phyloP scores from a whole-genome alignment of 1,140 invertebrate species.

The Melitaea cinxia region DNA sequence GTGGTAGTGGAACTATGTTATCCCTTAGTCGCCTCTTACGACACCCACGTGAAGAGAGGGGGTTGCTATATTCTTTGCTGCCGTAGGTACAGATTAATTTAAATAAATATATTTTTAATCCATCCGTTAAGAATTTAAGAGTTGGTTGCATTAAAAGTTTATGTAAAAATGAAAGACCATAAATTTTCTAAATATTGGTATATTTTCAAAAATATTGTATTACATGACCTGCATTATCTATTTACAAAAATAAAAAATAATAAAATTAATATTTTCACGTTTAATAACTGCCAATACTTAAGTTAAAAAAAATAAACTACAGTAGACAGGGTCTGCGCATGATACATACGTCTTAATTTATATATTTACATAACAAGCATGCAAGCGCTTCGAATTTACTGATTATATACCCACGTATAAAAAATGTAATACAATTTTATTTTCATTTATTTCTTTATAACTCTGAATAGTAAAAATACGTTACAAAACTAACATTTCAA shows the following conservation, averaged over 20 bases:
- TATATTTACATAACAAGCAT: constrained; percentile 55
- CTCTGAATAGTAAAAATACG: constrained; percentile 8
- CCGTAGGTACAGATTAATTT: no score
- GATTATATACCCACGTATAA: constrained; percentile 22
- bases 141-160: background rate
- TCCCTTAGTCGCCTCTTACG: no score
- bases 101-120: no score
- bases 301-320: constrained; percentile 17
- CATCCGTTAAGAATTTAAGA: no score
- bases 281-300: constrained; percentile 50
- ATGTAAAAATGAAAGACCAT: constrained; percentile 44
- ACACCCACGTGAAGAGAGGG: no score
- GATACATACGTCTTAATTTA: constrained; percentile 39
- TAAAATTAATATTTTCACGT: constrained; percentile 52
- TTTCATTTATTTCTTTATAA: background rate
- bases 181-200: constrained; percentile 77
- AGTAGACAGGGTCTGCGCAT: constrained; percentile 34
- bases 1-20: no score
- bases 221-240: constrained; percentile 78
- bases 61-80: no score
- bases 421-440: constrained; percentile 15
- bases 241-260: constrained; percentile 76
- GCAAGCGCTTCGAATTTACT: constrained; percentile 37
- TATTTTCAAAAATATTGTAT: constrained; percentile 81
- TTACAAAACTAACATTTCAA: constrained; percentile 2